These are phyloP conservation scores for Girardinichthys multiradiatus DNA, from an alignment of 2,113 vertebrate species.

Conservation along the genomic window DNA sequence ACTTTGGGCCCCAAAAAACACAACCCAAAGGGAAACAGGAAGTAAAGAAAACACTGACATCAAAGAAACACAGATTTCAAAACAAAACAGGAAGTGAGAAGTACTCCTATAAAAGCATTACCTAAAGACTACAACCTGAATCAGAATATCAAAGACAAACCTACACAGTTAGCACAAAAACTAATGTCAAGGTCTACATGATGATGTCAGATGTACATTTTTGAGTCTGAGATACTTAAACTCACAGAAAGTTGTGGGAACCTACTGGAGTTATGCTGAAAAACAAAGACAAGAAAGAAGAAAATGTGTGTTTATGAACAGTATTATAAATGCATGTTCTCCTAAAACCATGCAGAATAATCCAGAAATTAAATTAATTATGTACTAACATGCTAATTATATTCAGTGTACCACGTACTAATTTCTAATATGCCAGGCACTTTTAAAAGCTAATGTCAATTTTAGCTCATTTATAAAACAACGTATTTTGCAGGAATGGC, in stretches of 20 bases:
- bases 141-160: neutral
- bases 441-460: constrained; percentile 12
- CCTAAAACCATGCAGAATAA: neutral
- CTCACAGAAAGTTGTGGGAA: neutral
- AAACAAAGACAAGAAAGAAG: neutral
- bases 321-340: neutral
- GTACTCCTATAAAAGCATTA: no score
- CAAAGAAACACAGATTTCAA: no score
- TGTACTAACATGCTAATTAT: neutral
- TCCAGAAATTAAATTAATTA: neutral
- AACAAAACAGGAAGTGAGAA: no score
- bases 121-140: no score
- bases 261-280: neutral
- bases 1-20: no score
- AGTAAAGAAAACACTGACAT: no score
- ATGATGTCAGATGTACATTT: neutral
- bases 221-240: neutral
- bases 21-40: no score
- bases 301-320: neutral
- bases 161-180: neutral
- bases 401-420: no score
- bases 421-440: constrained; percentile 10
- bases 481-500: constrained; percentile 27
- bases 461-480: constrained; percentile 8
- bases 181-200: neutral